Conservation (phyloP, 2,888 invertebrate species). For the Tortrix viridana region DNA sequence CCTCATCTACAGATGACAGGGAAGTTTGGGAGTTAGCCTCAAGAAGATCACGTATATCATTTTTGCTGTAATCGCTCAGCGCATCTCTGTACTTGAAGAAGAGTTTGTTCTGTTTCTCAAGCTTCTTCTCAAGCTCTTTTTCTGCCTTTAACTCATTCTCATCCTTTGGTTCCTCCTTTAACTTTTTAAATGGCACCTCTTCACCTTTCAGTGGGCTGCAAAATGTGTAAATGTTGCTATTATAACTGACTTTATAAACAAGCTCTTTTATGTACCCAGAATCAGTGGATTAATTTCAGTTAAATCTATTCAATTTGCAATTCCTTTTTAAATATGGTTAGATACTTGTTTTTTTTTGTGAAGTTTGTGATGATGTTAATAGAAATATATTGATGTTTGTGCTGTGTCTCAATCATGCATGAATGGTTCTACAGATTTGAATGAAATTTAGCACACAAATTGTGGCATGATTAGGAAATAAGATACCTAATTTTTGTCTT, state of each 20-base stretch:
- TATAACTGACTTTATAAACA: not conserved
- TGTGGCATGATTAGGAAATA: too few relatives aligned
- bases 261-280: too few relatives aligned
- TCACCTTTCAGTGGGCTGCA: conserved; percentile 67
- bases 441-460: too few relatives aligned
- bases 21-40: conserved; percentile 89
- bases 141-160: conserved; percentile 77
- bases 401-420: too few relatives aligned
- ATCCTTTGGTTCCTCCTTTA: conserved; percentile 86
- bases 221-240: conserved; percentile 32
- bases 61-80: conserved; percentile 81
- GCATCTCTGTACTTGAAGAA: conserved; percentile 67
- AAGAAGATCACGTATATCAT: conserved; percentile 86
- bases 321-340: too few relatives aligned
- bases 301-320: too few relatives aligned
- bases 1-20: conserved; percentile 87
- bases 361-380: too few relatives aligned
- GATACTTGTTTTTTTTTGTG: too few relatives aligned
- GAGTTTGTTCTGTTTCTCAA: conserved; percentile 89
- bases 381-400: too few relatives aligned
- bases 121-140: conserved; percentile 81
- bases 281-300: too few relatives aligned
- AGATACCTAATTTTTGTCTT: too few relatives aligned
- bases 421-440: too few relatives aligned
- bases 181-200: conserved; percentile 87